A percentile compares a stretch with the other conserved stretches of the same genome.
phyloP scores from a whole-genome alignment of 2,888 invertebrate species.

The Scaptomyza tumidula region DNA sequence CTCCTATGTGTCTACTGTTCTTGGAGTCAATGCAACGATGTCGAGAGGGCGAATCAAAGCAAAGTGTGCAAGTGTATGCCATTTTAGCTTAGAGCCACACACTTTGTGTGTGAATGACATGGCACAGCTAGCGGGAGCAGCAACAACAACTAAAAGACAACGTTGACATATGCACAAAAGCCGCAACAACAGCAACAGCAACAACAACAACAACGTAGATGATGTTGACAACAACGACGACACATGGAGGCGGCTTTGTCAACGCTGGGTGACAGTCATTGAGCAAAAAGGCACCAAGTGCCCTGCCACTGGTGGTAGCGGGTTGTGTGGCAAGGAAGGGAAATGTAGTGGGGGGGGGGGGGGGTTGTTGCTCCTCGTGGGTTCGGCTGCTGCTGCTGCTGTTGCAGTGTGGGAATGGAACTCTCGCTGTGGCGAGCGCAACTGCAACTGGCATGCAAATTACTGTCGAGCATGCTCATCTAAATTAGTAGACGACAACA shows the following conservation, averaged over 20 bases:
- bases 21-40: slow-evolving; percentile 14
- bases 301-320: slow-evolving; percentile 9
- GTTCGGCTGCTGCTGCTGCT: slow-evolving; percentile 8
- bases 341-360: not conserved
- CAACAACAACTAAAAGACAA: slow-evolving; percentile 19
- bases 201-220: slow-evolving; percentile 10
- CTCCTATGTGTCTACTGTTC: slow-evolving; percentile 22
- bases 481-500: slow-evolving; percentile 66
- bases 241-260: slow-evolving; percentile 76
- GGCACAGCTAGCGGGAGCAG: slow-evolving; percentile 57
- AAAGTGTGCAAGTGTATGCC: slow-evolving; percentile 74
- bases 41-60: slow-evolving; percentile 57
- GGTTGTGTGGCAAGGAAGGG: not conserved
- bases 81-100: slow-evolving; percentile 71
- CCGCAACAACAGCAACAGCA: slow-evolving; percentile 15
- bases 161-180: too few species aligned
- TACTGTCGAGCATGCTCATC: slow-evolving; percentile 78
- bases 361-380: slow-evolving; percentile 7
- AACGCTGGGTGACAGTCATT: slow-evolving; percentile 57
- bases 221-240: slow-evolving; percentile 53
- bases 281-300: slow-evolving; percentile 42
- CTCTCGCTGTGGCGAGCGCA: slow-evolving; percentile 44
- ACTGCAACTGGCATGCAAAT: slow-evolving; percentile 78
- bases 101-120: slow-evolving; percentile 79
- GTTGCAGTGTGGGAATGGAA: slow-evolving; percentile 27